Evolutionary conservation across 2,888 invertebrate species (phyloP), one percentile per base, ranked within the genome.

Genomic region (Caenorhabditis imperialis): DNA sequence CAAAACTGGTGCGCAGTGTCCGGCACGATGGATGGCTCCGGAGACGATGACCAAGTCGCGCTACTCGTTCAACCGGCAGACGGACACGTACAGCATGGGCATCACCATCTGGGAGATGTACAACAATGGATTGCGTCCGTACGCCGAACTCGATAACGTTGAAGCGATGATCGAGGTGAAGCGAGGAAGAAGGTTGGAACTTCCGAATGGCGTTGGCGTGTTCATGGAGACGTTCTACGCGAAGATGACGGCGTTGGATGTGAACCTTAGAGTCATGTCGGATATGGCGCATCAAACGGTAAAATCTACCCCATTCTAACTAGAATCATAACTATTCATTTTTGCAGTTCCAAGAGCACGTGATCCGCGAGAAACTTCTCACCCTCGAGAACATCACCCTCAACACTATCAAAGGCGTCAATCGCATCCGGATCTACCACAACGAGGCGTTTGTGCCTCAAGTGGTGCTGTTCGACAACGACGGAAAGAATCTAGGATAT

Each of bases 21-120:
- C 79, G 12, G 22, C 62, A 10, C 63, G 81, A 30, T 85, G 85
- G 84, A 84, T 83, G 83, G 82, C 85, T 14, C 84, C 84, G 16
- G 84, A 84, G 58, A 63, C 78, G 18, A 62, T 85, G 23, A 1
- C 2, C 1, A 54, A 47, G 14, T 40, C 53, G 12, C 44, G 58
- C 2, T 42, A 51, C 7, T 42, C 51, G 23, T 84, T 71, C 75
- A 69, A 74, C 8, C 63, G 37, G 38, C 58, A 62, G 20, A 63
- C 77, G 23, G 85, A 85, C 54, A 74, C 81, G 10, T 85, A 84
- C 84, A 53, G 82, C 3, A 78, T 75, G 38, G 84, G 78, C 5
- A 76, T 81, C 4, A 48, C 81, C 14, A 38, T 71, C 8, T 83
- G 57, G 62, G 83, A 83, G 57, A 69, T 84, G 20, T 75, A 53